Evolutionary conservation across 2,888 invertebrate genomes (phyloP).

Genomic region (Philereme transversata): DNA sequence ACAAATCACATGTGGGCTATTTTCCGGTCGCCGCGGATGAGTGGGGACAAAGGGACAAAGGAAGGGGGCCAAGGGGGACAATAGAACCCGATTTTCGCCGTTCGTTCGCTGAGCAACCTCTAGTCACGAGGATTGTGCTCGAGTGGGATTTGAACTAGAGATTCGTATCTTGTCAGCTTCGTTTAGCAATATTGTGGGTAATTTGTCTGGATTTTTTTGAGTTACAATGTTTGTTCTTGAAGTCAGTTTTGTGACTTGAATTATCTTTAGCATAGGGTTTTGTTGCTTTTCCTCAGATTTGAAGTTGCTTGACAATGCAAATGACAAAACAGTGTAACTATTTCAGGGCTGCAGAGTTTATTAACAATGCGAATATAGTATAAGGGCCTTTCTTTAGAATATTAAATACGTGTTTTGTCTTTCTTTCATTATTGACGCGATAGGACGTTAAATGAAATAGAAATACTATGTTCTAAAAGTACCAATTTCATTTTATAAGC

Average conservation of each 20-base stretch:
- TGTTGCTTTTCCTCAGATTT: too few relatives aligned
- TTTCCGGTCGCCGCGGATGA: slow-evolving; percentile 34
- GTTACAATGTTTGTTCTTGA: not conserved
- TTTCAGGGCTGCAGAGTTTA: too few relatives aligned
- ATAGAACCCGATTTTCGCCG: slow-evolving; percentile 28
- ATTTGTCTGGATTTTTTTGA: slow-evolving; percentile 20
- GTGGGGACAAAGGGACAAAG: slow-evolving; percentile 23
- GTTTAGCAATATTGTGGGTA: slow-evolving; percentile 37
- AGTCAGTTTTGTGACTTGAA: not conserved
- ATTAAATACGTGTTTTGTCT: too few relatives aligned
- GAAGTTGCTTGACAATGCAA: too few relatives aligned
- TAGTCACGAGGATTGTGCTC: slow-evolving; percentile 38
- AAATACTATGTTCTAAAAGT: too few relatives aligned
- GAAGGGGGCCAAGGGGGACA: slow-evolving; percentile 21
- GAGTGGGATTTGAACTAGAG: slow-evolving; percentile 35
- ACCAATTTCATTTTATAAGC: too few relatives aligned
- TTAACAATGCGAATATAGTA: too few relatives aligned
- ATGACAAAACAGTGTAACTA: too few relatives aligned
- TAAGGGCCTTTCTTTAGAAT: too few relatives aligned
- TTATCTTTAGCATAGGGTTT: too few relatives aligned
- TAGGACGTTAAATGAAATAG: too few relatives aligned
- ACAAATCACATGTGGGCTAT: slow-evolving; percentile 37
- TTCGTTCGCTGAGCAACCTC: slow-evolving; percentile 28
- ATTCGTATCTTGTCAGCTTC: slow-evolving; percentile 36
- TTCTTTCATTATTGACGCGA: too few relatives aligned